Evolutionary conservation across 1,140 invertebrate species (phyloP).

Genomic region (Sycobia sp.): DNA sequence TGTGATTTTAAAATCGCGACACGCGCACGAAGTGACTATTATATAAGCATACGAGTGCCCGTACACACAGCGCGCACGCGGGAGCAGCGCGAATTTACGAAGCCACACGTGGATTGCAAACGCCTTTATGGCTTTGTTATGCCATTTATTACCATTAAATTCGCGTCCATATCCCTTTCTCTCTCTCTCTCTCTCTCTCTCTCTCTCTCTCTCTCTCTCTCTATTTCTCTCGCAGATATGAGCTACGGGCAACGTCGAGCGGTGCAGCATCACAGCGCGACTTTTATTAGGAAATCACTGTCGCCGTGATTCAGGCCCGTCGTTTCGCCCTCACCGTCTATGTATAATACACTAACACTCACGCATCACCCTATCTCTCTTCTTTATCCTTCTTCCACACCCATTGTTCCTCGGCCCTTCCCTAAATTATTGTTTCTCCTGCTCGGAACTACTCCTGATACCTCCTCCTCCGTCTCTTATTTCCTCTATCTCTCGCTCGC

Average conservation of each 20-base stretch:
- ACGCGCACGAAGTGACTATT: too few relatives aligned
- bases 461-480: not conserved
- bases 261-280: too few relatives aligned
- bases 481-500: not conserved
- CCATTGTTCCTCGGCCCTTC: constrained; percentile 35
- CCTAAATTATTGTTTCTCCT: constrained; percentile 44
- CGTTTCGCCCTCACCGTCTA: not conserved
- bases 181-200: too few relatives aligned
- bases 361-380: not conserved
- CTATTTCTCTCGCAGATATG: too few relatives aligned
- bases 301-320: constrained; percentile 30
- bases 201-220: too few relatives aligned
- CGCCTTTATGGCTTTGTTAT: constrained; percentile 26
- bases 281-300: constrained; percentile 45
- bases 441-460: constrained; percentile 13
- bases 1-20: too few relatives aligned
- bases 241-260: too few relatives aligned
- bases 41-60: too few relatives aligned
- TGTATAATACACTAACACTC: too few relatives aligned
- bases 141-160: constrained; percentile 27
- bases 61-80: too few relatives aligned
- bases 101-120: not conserved
- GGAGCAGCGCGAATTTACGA: too few relatives aligned
- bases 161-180: too few relatives aligned
- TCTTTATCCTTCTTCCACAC: constrained; percentile 9